A percentile compares a stretch with the other conserved stretches of the same genome.
Conservation (phyloP, 1,140 invertebrate species). For the Drosophila repletoides region DNA sequence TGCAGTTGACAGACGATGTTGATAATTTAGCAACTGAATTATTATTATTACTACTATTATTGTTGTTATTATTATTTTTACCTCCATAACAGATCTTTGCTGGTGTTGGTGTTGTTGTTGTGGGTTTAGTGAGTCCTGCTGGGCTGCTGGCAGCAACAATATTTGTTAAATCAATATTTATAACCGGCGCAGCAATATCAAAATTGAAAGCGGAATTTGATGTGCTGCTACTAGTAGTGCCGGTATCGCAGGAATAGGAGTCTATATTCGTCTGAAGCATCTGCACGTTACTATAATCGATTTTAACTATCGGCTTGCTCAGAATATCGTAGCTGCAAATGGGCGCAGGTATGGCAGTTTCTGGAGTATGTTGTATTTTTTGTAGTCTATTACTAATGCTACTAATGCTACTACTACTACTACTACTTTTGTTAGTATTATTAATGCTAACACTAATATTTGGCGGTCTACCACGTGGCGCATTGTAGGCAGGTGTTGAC, state of each 20-base stretch:
- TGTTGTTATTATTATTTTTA: constrained; percentile 6
- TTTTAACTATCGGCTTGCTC: constrained; percentile 78
- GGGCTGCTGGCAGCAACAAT: constrained; percentile 58
- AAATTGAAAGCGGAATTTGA: constrained; percentile 54
- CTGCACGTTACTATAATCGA: constrained; percentile 78
- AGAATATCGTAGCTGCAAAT: constrained; percentile 74
- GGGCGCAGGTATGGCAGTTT: constrained; percentile 77
- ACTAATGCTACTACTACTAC: constrained; percentile 25
- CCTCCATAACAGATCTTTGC: constrained; percentile 39
- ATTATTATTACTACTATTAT: constrained; percentile 38
- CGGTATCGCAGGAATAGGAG: constrained; percentile 15
- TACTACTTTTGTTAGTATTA: constrained; percentile 1
- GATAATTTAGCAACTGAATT: constrained; percentile 35
- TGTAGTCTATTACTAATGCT: constrained; percentile 38
- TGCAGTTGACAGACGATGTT: constrained; percentile 39
- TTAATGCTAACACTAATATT: constrained; percentile 4
- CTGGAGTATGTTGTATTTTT: constrained; percentile 44
- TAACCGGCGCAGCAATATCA: constrained; percentile 63
- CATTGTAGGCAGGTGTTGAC: constrained; percentile 67
- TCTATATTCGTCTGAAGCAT: constrained; percentile 35
- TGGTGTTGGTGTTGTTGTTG: constrained; percentile 21
- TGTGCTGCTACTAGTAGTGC: constrained; percentile 2
- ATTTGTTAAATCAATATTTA: constrained; percentile 80
- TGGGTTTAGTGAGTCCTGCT: too few relatives aligned
- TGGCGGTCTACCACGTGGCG: constrained; percentile 51